phyloP scores from a whole-genome alignment of 2,113 vertebrate species.

The Brienomyrus longianalis region DNA sequence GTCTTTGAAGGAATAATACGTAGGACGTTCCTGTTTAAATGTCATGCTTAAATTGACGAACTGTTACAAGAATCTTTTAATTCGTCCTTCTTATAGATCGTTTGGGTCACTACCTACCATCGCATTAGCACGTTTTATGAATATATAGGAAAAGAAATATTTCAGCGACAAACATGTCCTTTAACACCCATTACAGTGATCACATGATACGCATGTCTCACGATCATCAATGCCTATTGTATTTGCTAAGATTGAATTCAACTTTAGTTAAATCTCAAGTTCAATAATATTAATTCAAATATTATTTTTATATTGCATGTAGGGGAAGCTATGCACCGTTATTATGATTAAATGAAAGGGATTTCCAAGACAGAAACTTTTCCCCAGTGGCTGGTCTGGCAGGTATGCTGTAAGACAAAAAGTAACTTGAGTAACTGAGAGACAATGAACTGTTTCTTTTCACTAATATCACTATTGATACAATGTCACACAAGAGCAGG shows the following conservation, averaged over 20 bases:
- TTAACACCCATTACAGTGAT: background rate
- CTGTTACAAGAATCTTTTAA: background rate
- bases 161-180: background rate
- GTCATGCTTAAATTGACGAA: background rate
- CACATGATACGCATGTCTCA: background rate
- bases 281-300: background rate
- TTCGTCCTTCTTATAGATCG: background rate
- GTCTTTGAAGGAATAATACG: slow-evolving; percentile 45
- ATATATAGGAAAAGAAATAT: background rate
- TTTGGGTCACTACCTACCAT: background rate
- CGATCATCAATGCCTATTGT: background rate
- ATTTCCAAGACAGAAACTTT: background rate
- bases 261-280: background rate
- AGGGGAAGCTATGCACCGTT: background rate
- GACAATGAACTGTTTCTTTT: background rate
- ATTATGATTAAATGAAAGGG: background rate
- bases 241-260: background rate
- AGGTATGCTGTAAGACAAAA: background rate
- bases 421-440: background rate
- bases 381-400: background rate
- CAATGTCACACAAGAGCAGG: background rate
- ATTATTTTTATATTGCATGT: background rate
- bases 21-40: slow-evolving; percentile 25
- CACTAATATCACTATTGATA: background rate
- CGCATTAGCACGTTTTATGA: background rate